Conservation (phyloP, 2,888 invertebrate species). For the Oligia fasciuncula region DNA sequence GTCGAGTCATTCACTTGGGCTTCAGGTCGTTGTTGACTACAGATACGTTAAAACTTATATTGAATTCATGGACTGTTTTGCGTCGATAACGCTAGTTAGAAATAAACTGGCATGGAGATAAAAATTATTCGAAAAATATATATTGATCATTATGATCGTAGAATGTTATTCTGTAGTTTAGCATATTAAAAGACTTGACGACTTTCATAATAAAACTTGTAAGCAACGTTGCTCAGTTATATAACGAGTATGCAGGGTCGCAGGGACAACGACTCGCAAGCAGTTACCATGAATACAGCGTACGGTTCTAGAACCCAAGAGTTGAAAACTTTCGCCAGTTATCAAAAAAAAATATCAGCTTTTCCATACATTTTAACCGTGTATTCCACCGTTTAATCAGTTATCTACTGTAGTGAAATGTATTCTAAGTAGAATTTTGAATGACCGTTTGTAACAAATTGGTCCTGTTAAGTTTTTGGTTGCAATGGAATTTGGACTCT, state of each 20-base stretch:
- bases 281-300: not conserved
- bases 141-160: too few relatives aligned
- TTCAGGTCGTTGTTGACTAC: not conserved
- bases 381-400: too few relatives aligned
- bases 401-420: too few relatives aligned
- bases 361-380: not conserved
- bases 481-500: not conserved
- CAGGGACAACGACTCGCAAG: not conserved
- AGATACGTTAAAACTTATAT: not conserved
- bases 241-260: not conserved
- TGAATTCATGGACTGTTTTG: not conserved
- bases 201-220: not conserved
- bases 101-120: not conserved
- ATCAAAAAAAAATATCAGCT: not conserved
- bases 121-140: not conserved
- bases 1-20: not conserved
- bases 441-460: too few relatives aligned
- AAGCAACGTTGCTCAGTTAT: not conserved
- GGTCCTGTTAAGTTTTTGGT: not conserved
- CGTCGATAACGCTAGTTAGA: not conserved
- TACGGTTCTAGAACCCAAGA: not conserved
- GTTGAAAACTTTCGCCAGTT: not conserved
- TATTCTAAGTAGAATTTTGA: too few relatives aligned
- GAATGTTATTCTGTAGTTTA: not conserved
- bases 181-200: constrained; percentile 13